Evolutionary conservation across 1,140 invertebrate species (phyloP), one percentile per base, ranked within the genome.

Genomic region (Aphidius ervi): DNA sequence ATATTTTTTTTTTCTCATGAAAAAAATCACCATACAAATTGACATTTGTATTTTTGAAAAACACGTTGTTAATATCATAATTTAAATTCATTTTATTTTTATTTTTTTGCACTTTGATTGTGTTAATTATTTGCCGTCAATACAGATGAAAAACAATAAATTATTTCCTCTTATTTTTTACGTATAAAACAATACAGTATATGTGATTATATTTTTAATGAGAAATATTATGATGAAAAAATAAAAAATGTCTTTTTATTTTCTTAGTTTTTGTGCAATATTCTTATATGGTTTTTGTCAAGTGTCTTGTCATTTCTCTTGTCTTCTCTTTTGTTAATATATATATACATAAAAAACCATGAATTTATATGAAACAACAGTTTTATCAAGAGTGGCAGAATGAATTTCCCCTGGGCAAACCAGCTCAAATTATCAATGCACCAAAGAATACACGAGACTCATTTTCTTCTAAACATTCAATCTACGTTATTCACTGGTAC

Each of bases 401-500:
- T 68, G 68, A 73, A 73, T 73, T 71, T 73, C 70, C 71, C 70
- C 46, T 62, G 67, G 70, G 70, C 63, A 68, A 61, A 46, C 56
- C 63, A 62, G 58, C 56, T 58, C 58, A 65, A 62, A 71, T 71
- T 71, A 70, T 68, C 64, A 69, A 49, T 49, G 63, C 53, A 60
- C 60, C 66, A 53, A 67, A 71, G 62, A 68, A 63, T 63, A 56
- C 52, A 50, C 65, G 48, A 53, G 53, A 54, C 55, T 63, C 59
- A 56, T 23, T 58, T 41, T 37, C 39, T 56, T 56, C 41, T 31
- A 46, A n/a, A 8, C 9, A 53, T 23, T 40, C 37, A 49, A 8
- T 49, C 10, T 49, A 37, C 16, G 5, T 8, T 31, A 31, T 42
- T 37, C 41, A 9, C 10, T 45, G 23, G 23, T 31, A 31, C 23